Evolutionary conservation across 2,888 invertebrate genomes (phyloP).

Genomic region (Eumerus sabulonum): DNA sequence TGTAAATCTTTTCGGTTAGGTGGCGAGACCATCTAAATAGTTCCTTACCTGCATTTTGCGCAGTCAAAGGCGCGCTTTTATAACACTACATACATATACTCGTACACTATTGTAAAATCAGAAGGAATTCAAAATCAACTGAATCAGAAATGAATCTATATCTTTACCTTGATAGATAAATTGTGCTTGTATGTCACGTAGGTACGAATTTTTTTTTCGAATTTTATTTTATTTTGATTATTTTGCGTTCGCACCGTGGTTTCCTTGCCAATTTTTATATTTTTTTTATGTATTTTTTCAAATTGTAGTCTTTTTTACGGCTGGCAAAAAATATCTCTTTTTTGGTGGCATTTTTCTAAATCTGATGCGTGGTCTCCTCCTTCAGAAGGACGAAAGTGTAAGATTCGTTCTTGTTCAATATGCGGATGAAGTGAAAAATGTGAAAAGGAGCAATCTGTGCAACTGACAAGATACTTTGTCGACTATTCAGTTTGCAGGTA

Average conservation of each 20-base stretch:
- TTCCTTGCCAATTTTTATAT: conserved; percentile 31
- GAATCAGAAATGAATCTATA: conserved; percentile 21
- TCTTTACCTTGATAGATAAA: conserved; percentile 68
- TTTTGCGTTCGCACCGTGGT: conserved; percentile 35
- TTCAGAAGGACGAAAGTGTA: too few relatives aligned
- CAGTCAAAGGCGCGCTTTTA: conserved; percentile 34
- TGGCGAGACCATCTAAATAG: conserved; percentile 47
- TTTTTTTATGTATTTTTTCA: conserved; percentile 21
- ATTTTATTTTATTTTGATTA: conserved; percentile 45
- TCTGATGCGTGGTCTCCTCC: conserved; percentile 50
- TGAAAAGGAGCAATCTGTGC: too few relatives aligned
- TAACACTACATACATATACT: conserved; percentile 46
- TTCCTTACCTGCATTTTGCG: conserved; percentile 60
- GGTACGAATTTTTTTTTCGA: conserved; percentile 60
- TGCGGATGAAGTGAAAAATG: too few relatives aligned
- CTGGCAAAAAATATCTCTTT: conserved; percentile 32
- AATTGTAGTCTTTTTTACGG: too few relatives aligned
- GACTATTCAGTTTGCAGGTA: too few relatives aligned
- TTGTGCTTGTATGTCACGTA: conserved; percentile 68
- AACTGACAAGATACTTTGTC: too few relatives aligned
- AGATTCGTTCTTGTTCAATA: too few relatives aligned
- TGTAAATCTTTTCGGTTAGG: conserved; percentile 8
- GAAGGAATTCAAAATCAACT: conserved; percentile 1
- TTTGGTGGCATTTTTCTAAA: conserved; percentile 40
- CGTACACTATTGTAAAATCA: conserved; percentile 45